Conservation (phyloP, 1,140 invertebrate genomes). For the Thaumetopoea pityocampa region DNA sequence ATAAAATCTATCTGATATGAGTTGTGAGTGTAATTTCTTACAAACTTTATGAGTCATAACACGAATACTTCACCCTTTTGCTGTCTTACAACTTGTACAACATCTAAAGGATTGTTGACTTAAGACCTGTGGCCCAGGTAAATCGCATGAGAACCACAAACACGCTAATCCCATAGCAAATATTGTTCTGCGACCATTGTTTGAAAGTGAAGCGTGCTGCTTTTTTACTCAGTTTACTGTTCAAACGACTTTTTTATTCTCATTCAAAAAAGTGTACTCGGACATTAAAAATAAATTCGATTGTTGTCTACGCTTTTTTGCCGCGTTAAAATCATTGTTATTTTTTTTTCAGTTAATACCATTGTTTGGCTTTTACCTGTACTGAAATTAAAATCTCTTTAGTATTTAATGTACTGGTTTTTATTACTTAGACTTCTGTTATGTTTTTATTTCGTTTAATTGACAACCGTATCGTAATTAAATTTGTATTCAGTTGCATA, state of each 20-base stretch:
- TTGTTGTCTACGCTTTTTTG: slow-evolving; percentile 17
- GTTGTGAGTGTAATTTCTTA: no score
- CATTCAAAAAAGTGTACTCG: slow-evolving; percentile 11
- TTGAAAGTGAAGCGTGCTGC: slow-evolving; percentile 30
- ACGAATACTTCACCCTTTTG: neutral
- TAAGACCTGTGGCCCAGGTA: slow-evolving; percentile 7
- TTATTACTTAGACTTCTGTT: neutral
- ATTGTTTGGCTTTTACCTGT: slow-evolving; percentile 12
- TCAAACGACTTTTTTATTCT: slow-evolving; percentile 10
- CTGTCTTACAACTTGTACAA: slow-evolving; percentile 3
- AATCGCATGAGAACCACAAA: slow-evolving; percentile 51
- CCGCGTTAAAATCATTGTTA: slow-evolving; percentile 2
- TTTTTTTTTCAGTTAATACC: slow-evolving; percentile 18
- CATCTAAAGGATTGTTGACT: slow-evolving; percentile 9
- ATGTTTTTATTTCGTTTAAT: neutral
- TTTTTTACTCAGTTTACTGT: slow-evolving; percentile 23
- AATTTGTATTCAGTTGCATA: no score
- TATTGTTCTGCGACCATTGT: slow-evolving; percentile 38
- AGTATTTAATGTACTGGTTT: neutral
- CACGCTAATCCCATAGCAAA: slow-evolving; percentile 46
- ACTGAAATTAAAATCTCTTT: slow-evolving; percentile 6
- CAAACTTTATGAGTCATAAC: no score
- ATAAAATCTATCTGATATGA: slow-evolving; percentile 1
- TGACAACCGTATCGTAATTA: no score
- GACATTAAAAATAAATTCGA: slow-evolving; percentile 19